phyloP scores from a whole-genome alignment of 2,888 invertebrate species.

The Megastigmus dorsalis region DNA sequence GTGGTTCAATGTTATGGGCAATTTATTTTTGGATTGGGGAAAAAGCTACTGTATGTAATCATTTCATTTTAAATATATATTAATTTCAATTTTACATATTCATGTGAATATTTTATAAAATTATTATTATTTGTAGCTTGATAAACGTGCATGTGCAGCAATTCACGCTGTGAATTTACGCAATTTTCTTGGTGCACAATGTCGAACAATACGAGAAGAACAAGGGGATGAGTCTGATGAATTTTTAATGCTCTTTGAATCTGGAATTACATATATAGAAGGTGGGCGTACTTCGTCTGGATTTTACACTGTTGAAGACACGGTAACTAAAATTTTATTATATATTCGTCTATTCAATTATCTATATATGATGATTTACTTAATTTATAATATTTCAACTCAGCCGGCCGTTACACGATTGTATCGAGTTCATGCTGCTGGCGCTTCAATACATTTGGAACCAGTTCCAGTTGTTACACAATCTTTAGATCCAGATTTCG shows the following conservation, averaged over 20 bases:
- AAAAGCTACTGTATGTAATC: slow-evolving; percentile 86
- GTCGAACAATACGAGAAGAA: slow-evolving; percentile 96
- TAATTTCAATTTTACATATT: not conserved
- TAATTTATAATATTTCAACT: slow-evolving; percentile 53
- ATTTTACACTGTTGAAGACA: slow-evolving; percentile 96
- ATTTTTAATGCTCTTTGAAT: slow-evolving; percentile 93
- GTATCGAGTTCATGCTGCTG: slow-evolving; percentile 93
- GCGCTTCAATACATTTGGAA: slow-evolving; percentile 90
- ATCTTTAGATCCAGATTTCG: slow-evolving; percentile 92
- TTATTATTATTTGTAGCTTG: slow-evolving; percentile 78
- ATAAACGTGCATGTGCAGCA: slow-evolving; percentile 96
- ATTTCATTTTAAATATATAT: slow-evolving; percentile 16
- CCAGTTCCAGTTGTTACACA: slow-evolving; percentile 83
- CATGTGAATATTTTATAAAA: slow-evolving; percentile 5
- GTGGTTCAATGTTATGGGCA: slow-evolving; percentile 91
- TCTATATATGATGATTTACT: slow-evolving; percentile 8
- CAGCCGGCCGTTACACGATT: slow-evolving; percentile 89
- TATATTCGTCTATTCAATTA: not conserved
- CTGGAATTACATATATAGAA: slow-evolving; percentile 94
- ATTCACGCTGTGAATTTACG: slow-evolving; percentile 99
- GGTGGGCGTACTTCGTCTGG: slow-evolving; percentile 98
- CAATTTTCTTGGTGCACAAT: slow-evolving; percentile 94
- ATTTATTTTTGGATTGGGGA: slow-evolving; percentile 99
- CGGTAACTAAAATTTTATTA: slow-evolving; percentile 75
- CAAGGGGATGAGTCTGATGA: slow-evolving; percentile 98